Base-by-base conservation (phyloP, 1,140 invertebrate genomes). In the Apis mellifera region DNA sequence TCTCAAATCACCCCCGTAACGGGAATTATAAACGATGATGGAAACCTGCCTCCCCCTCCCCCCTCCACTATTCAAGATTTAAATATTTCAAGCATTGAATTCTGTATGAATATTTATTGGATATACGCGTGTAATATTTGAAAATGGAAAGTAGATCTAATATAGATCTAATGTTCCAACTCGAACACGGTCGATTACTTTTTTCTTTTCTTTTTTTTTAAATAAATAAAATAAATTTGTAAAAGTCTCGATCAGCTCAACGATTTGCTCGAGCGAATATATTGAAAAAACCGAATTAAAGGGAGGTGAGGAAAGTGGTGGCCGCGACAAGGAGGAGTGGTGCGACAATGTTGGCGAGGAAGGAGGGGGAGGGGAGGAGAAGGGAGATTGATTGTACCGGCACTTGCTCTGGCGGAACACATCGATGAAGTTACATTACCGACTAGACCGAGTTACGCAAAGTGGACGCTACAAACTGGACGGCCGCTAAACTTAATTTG, bases 391-490 rank as follows among this genome's bases (percentile, higher is more conserved):
- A 92, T 92, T 92, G 92, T 92, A 88, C 86, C 87, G 89, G 90
- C 91, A 92, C 90, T 92, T 92, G 91, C 89, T 91, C 90, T 91
- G 90, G 89, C 92, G 92, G 92, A 93, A 93, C 92, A 93, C 93
- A 93, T 93, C 92, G 92, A 93, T 92, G 92, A 93, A 93, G 93
- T 93, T 93, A 92, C 90, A 93, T 93, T 93, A 93, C 92, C 90
- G 91, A 92, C 90, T 90, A 92, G 90, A 93, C 89, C 91, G 92
- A 93, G 92, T 93, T 93, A 93, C 91, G 92, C 93, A 93, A 93
- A 93, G 92, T 93, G 92, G 91, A 90, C 90, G 90, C 90, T 92
- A 86, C 91, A 93, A 92, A 92, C 92, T 92, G 90, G 90, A 90
- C 90, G 78, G 84, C 85, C 86, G 81, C 90, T 91, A 92, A 93